Evolutionary conservation across 2,113 vertebrate species (phyloP).

Genomic region (Sylvia atricapilla): DNA sequence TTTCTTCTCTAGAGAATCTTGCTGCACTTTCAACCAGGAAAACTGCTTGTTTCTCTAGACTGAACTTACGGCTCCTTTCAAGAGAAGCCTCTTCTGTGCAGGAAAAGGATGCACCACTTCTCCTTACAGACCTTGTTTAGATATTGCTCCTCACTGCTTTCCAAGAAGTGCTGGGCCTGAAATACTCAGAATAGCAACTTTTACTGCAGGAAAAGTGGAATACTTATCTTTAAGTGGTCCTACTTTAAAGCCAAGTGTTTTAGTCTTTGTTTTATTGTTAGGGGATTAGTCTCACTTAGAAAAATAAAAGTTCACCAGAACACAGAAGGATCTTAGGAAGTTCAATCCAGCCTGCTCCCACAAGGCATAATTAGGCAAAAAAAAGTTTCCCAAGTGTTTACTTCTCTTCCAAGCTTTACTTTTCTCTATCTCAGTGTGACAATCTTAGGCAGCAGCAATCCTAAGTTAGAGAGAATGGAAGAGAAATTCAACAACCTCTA

Average conservation of each 20-base stretch:
- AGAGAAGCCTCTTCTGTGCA: neutral
- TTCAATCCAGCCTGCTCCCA: neutral
- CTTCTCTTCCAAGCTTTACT: neutral
- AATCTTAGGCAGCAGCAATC: neutral
- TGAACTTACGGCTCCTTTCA: neutral
- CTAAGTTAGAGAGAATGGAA: neutral
- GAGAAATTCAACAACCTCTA: neutral
- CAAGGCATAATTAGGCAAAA: neutral
- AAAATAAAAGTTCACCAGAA: neutral
- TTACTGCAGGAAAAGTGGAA: neutral
- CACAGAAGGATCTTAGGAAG: neutral
- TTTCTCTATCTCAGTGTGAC: neutral
- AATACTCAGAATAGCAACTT: neutral
- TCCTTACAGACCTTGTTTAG: neutral
- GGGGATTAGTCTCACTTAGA: neutral
- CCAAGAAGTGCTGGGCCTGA: neutral
- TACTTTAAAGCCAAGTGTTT: neutral
- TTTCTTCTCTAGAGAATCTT: neutral
- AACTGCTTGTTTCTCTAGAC: neutral
- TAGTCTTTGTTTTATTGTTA: neutral
- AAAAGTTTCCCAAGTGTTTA: neutral
- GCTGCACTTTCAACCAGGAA: neutral
- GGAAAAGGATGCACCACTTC: neutral
- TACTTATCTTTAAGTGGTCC: neutral
- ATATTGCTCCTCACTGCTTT: neutral